Conservation (phyloP, 37 sponge, comb jelly and placozoan genomes). For the Sycon ciliatum region DNA sequence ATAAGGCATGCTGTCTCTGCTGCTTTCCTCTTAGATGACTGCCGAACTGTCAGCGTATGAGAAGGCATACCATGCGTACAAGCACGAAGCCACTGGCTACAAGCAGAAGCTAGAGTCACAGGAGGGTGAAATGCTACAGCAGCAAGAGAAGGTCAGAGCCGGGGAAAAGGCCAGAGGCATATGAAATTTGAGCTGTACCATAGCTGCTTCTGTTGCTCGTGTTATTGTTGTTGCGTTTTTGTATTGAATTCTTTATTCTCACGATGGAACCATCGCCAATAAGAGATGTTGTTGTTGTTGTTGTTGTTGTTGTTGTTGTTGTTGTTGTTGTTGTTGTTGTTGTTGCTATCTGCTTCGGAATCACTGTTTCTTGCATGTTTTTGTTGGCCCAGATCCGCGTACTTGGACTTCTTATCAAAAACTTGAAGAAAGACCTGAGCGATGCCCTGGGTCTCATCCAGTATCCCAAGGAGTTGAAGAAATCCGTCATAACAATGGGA, state of each 20-base stretch:
- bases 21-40: conserved; percentile 64
- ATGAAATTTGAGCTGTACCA: too few relatives aligned
- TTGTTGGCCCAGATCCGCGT: conserved; percentile 43
- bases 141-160: conserved; percentile 56
- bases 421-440: conserved; percentile 74
- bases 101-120: conserved; percentile 72
- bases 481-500: conserved; percentile 39
- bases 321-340: too few relatives aligned
- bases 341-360: too few relatives aligned
- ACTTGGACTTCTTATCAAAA: conserved; percentile 58
- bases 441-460: conserved; percentile 72
- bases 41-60: conserved; percentile 67
- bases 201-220: too few relatives aligned
- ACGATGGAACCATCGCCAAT: too few relatives aligned
- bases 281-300: too few relatives aligned
- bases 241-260: too few relatives aligned
- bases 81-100: conserved; percentile 57
- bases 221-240: too few relatives aligned
- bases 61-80: conserved; percentile 62
- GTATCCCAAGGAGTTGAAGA: conserved; percentile 85
- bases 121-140: conserved; percentile 68
- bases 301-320: too few relatives aligned
- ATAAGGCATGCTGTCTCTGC: not conserved
- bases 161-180: too few relatives aligned
- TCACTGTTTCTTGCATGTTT: conserved; percentile 13